Base-by-base conservation (phyloP, 2,888 invertebrate species). In the Nebria brevicollis region DNA sequence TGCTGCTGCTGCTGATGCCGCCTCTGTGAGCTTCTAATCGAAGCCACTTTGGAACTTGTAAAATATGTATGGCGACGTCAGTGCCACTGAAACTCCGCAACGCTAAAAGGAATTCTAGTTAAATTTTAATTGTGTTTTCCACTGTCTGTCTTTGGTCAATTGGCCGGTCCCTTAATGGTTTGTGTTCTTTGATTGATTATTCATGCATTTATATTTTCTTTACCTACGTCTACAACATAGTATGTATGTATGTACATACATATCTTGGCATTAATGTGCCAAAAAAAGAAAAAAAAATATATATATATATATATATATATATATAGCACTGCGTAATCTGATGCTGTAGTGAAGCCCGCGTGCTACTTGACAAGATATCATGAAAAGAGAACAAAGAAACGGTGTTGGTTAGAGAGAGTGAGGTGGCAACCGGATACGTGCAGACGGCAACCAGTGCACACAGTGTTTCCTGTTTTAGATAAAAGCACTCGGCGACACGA, bases 1-100 rank as follows among this genome's bases (percentile, higher is more conserved):
- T 34, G 26, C n/a, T 26, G 68, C n/a, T 7, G 66, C 66, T 25
- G 15, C 15, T 20, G 20, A 20, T 13, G 25, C 7, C 25, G 66
- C 25, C 20, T 20, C 20, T 20, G 20, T 66, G 66, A 43, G 43
- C 43, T 43, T 54, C 20, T 68, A 68, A 68, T 20, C 68, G 68
- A 54, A 26, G 68, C 68, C 68, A 68, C 68, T 68, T 68, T 68
- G 68, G 26, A n/a, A 68, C 20, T 68, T 20, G 68, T 68, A 68
- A 68, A 68, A 68, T 68, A 68, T 68, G 68, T 26, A 68, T 68
- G 68, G 26, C 13, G 20, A 68, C 68, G 54, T 54, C 54, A 54
- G 54, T 54, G 54, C 54, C 54, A 54, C 54, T 54, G 54, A 13
- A 54, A 54, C 54, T 11, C 7, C 4, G 2, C 54, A 54, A 54